Percentiles rank a stretch among this genome's conserved stretches.
These are phyloP conservation scores for Drosophila percnosoma DNA, from an alignment of 2,888 invertebrate genomes.

Conservation along the genomic window DNA sequence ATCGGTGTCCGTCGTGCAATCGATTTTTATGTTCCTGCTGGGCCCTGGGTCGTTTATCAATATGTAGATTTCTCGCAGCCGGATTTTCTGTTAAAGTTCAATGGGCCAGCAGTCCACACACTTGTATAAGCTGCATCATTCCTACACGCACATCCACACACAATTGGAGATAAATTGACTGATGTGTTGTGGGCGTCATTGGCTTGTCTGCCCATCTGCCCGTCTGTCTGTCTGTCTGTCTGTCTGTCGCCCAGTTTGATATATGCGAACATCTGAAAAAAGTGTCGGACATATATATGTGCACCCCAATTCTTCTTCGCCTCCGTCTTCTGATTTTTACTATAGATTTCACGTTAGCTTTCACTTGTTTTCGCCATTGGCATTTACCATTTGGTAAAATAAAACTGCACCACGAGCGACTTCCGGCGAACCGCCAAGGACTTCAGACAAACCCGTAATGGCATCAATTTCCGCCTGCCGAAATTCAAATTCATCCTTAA, in stretches of 20 bases:
- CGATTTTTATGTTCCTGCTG: constrained; percentile 64
- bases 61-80: constrained; percentile 66
- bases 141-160: constrained; percentile 33
- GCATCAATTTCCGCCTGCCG: constrained; percentile 74
- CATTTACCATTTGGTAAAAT: constrained; percentile 59
- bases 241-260: constrained; percentile 57
- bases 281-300: constrained; percentile 31
- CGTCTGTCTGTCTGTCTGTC: not conserved
- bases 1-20: constrained; percentile 45
- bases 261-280: constrained; percentile 64
- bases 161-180: constrained; percentile 70
- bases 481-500: constrained; percentile 61
- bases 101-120: constrained; percentile 50
- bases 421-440: constrained; percentile 48
- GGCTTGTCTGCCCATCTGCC: constrained; percentile 24
- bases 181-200: constrained; percentile 66
- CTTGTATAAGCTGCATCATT: constrained; percentile 47
- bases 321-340: constrained; percentile 4
- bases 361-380: constrained; percentile 55
- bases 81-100: constrained; percentile 59
- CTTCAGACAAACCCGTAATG: constrained; percentile 64
- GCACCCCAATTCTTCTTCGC: not conserved
- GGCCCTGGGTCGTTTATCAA: constrained; percentile 70
- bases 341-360: constrained; percentile 49
- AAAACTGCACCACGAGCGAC: constrained; percentile 57